These are phyloP conservation scores for Conistra vaccinii DNA, from an alignment of 2,888 invertebrate genomes.

Conservation along the genomic window DNA sequence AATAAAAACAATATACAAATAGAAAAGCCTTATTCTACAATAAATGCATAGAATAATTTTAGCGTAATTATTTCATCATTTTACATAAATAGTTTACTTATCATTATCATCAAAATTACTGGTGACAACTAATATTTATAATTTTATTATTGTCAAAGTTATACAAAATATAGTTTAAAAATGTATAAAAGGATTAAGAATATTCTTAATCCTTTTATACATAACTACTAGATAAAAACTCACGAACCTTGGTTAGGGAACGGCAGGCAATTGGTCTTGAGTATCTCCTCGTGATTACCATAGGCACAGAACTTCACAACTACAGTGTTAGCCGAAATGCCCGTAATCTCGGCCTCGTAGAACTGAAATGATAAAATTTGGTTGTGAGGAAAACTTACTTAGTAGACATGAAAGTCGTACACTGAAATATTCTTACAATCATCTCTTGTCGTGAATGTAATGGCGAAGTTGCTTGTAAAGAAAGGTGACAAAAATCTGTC, in stretches of 20 bases:
- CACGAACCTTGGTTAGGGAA: conserved; percentile 85
- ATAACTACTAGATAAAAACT: conserved; percentile 19
- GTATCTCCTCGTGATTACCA: conserved; percentile 97
- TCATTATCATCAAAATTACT: not conserved
- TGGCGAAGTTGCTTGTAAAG: not conserved
- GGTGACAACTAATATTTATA: not conserved
- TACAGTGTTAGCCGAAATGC: conserved; percentile 95
- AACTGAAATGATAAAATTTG: conserved; percentile 89
- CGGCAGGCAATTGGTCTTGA: conserved; percentile 95
- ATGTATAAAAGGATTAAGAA: not conserved
- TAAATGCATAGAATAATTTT: not conserved
- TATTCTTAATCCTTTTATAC: not conserved
- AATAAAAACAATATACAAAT: not conserved
- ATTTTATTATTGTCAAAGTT: not conserved
- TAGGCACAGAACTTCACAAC: conserved; percentile 97
- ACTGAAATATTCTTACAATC: not conserved
- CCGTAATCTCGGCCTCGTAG: conserved; percentile 96
- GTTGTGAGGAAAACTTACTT: not conserved
- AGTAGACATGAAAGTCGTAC: not conserved
- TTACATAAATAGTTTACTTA: too few species aligned
- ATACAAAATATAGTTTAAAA: not conserved
- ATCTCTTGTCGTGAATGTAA: not conserved
- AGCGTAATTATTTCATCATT: not conserved
- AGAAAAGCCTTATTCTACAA: not conserved
- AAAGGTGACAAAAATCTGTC: not conserved